These are phyloP conservation scores for Calypte anna DNA, from an alignment of 2,113 vertebrate genomes.

Conservation along the genomic window DNA sequence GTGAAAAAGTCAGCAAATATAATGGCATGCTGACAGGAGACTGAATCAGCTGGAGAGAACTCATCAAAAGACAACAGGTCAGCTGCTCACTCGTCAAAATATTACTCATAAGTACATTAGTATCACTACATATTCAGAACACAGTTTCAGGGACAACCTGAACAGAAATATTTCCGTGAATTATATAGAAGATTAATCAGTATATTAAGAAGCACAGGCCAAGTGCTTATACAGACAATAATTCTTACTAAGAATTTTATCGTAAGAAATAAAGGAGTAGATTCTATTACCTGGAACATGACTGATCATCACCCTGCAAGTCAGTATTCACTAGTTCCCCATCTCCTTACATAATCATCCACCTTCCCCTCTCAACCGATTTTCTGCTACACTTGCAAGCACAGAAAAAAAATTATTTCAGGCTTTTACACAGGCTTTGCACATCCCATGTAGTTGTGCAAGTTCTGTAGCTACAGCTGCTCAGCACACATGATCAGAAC, in stretches of 20 bases:
- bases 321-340: background rate
- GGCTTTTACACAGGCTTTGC: background rate
- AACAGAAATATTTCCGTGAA: background rate
- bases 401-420: background rate
- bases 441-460: background rate
- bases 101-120: background rate
- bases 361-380: background rate
- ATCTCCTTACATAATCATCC: background rate
- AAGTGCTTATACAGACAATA: background rate
- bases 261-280: background rate
- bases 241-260: background rate
- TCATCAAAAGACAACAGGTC: background rate
- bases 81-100: background rate
- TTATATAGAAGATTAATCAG: background rate
- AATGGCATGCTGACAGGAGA: background rate
- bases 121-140: background rate
- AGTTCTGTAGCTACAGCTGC: background rate
- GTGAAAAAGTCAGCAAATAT: background rate
- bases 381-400: background rate
- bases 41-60: background rate
- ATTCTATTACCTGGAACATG: background rate
- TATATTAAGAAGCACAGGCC: background rate
- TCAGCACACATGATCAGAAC: background rate
- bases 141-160: background rate
- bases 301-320: background rate